phyloP scores from a whole-genome alignment of 2,797 vertebrate genomes.

The Thripadectes ignobilis region DNA sequence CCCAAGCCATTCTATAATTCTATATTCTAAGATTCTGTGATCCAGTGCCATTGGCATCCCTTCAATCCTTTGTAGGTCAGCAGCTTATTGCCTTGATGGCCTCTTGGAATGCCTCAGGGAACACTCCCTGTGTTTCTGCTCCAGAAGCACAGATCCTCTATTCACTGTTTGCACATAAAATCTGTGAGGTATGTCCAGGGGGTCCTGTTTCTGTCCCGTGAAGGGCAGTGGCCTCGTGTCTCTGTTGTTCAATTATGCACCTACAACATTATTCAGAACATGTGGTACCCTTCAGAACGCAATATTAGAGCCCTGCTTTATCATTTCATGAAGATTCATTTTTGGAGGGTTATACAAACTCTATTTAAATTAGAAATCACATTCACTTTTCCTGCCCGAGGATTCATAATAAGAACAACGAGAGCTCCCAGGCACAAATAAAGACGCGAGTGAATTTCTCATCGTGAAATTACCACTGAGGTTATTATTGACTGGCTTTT shows the following conservation, averaged over 20 bases:
- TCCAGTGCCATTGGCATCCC: neutral
- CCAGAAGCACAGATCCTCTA: neutral
- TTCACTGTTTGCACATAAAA: fast-evolving
- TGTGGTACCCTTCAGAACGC: neutral
- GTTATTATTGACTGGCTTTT: constrained; percentile 46
- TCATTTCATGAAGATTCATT: constrained; percentile 2
- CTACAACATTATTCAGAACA: neutral
- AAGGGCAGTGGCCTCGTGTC: neutral
- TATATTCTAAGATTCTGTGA: neutral
- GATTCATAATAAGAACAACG: neutral
- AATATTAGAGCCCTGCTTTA: neutral
- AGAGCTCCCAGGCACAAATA: constrained; percentile 25
- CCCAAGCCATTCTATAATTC: neutral
- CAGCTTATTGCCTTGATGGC: neutral
- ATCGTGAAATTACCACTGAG: constrained; percentile 38
- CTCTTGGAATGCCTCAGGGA: neutral
- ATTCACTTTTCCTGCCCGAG: neutral
- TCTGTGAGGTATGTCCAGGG: neutral
- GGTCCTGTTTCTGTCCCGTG: neutral
- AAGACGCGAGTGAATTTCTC: neutral
- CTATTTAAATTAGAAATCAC: constrained; percentile 40
- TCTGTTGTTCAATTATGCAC: neutral
- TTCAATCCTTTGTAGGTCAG: neutral
- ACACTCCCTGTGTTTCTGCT: neutral
- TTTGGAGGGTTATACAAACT: neutral